Evolutionary conservation across 2,113 vertebrate genomes (phyloP), one percentile per base, ranked within the genome.

Genomic region (Sinosuthora webbiana): DNA sequence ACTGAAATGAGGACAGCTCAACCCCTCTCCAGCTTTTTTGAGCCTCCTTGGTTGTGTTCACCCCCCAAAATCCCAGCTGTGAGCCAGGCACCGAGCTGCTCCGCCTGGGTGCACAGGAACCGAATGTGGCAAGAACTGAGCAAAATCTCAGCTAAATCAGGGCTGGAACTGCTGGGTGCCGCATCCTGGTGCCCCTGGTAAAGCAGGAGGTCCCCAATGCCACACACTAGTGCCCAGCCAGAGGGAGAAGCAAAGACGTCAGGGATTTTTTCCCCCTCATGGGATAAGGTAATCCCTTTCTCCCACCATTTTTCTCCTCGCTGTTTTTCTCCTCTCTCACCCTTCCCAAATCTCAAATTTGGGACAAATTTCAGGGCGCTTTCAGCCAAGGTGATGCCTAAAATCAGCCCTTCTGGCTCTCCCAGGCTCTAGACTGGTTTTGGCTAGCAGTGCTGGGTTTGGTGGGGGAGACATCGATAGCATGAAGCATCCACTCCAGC

Each of bases 111-210:
- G 37, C 19, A 15, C 39, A 60, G 70, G 70, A 35, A 76, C 21
- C 0, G 0, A 76, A 21, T 0, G 3, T 5, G 37, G 15, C 45
- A 68, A 62, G 53, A 75, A 18, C 25, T 4, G 18, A 55, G 27
- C 41, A 42, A 55, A 83, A 49, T 56, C n/a, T 27, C 79, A 62
- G 35, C 41, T 24, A 31, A 42, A 73, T 11, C 23, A 16, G 42
- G 14, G 44, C n/a, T 47, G 70, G 25, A 11, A 4, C 41, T 6
- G 2, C 33, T 4, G 3, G 37, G 13, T 83, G 53, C 18, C 23
- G 6, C 3, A 1, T 31, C 16, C 68, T 2, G 1, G 13, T 39
- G n/a, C 52, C 1, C 0, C 16, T 41, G 83, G 20, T 0, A 4
- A 74, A 62, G 45, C 76, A 5, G 6, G 49, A 30, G 23, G 18